Evolutionary conservation across 1,140 invertebrate species (phyloP).

Genomic region (Drosophila insularis): DNA sequence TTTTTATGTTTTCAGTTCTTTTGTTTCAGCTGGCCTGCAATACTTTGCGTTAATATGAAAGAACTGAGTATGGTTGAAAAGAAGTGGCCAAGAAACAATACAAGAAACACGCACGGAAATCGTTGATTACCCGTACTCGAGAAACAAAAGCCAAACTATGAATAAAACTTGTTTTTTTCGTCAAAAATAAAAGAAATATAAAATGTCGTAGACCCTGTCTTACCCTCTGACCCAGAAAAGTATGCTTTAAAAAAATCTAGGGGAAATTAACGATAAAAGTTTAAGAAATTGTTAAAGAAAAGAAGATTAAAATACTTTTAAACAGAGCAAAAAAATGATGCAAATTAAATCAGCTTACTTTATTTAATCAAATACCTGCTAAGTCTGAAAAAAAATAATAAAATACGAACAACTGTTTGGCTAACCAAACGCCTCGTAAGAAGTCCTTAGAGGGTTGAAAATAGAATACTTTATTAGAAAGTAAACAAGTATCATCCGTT

Average conservation of each 20-base stretch:
- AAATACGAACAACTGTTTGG: too few species aligned
- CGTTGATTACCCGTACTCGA: conserved; percentile 42
- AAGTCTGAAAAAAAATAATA: too few species aligned
- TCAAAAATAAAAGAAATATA: background rate
- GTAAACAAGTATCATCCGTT: too few species aligned
- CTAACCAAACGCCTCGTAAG: too few species aligned
- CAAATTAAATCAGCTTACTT: too few species aligned
- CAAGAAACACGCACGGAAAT: conserved; percentile 64
- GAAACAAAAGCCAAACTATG: conserved; percentile 27
- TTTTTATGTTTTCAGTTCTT: conserved; percentile 15
- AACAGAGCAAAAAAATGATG: too few species aligned
- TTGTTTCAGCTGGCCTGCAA: conserved; percentile 30
- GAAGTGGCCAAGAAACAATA: conserved; percentile 18
- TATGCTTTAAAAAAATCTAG: background rate
- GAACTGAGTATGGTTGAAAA: background rate
- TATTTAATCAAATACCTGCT: too few species aligned
- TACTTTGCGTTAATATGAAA: conserved; percentile 23
- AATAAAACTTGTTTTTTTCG: background rate
- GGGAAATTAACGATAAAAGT: too few species aligned
- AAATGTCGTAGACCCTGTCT: background rate
- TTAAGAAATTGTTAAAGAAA: too few species aligned
- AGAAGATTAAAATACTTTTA: too few species aligned
- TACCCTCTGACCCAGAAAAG: conserved; percentile 4
- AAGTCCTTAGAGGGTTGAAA: too few species aligned
- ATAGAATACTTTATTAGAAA: too few species aligned